phyloP scores from a whole-genome alignment of 2,113 vertebrate genomes.

The Gadus macrocephalus region DNA sequence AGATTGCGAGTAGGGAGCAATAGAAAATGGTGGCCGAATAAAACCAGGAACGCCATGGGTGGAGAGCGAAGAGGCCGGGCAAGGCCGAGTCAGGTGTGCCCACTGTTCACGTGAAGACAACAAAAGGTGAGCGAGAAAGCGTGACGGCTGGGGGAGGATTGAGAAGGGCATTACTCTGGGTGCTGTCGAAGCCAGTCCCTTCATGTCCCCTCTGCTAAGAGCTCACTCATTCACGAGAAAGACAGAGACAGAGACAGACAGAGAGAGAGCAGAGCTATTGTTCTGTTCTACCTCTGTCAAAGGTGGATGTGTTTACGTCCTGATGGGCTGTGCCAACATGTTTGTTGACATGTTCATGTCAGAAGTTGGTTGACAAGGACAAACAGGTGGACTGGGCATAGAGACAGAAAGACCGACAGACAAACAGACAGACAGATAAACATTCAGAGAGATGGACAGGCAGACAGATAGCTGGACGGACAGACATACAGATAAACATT shows the following conservation, averaged over 20 bases:
- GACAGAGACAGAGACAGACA: slow-evolving; percentile 33
- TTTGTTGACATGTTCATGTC: no score
- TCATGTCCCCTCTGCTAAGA: slow-evolving; percentile 44
- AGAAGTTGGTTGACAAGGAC: no score
- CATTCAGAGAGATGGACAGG: no score
- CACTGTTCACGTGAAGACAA: not conserved
- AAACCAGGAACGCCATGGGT: not conserved
- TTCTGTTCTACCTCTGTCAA: not conserved
- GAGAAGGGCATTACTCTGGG: slow-evolving; percentile 14
- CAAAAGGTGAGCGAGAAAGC: no score
- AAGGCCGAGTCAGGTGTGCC: not conserved
- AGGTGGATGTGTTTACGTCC: slow-evolving; percentile 12
- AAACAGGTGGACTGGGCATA: no score
- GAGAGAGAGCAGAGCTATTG: slow-evolving; percentile 21
- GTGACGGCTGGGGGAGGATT: no score
- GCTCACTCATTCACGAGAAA: slow-evolving; percentile 34
- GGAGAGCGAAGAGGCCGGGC: not conserved
- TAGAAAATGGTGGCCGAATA: not conserved
- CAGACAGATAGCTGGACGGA: no score
- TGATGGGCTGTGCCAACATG: no score
- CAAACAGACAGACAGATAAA: no score
- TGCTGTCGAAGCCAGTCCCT: slow-evolving; percentile 34
- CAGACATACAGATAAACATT: no score
- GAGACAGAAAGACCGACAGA: no score
- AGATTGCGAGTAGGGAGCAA: not conserved